Base-by-base conservation (phyloP, 2,797 vertebrate genomes). In the Anguilla megastoma region DNA sequence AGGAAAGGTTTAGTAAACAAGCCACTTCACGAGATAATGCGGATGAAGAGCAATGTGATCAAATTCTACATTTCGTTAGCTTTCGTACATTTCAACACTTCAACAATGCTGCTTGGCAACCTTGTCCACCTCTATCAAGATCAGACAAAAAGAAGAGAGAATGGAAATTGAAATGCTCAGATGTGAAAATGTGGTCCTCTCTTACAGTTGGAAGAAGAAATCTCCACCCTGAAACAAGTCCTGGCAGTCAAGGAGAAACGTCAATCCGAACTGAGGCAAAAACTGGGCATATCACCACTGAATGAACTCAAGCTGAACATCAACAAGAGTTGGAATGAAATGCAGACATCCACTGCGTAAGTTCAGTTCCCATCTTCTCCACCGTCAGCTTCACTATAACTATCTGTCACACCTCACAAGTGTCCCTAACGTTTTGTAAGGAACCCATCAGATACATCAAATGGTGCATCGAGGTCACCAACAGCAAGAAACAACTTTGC, bases 291-390 rank as follows among this genome's bases (percentile, higher is more conserved):
- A 93, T 96, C 92, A 69, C 93, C 98, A 89, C 95, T 99, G 92
- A 97, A 95, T 84, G 99, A 99, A 90, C 89, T 99, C 87, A 97
- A 94, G 88, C 97, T 96, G 94, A 99, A 99, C 94, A 96, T 99
- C 74, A 98, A 96, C 95, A 96, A 93, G 93, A 95, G 98, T 95
- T 99, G 98, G 98, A 96, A 97, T 0, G 98, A 99, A 89, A 92
- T 99, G 97, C 98, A 99, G 95, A 97, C 95, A 84, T 97, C 97
- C 50, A 94, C 95, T 0, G 98, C 97, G 99, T 99, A 90, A 98
- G 99, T 98, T 89, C 36, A 85, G 56, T 66, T 27, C 4, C n/a
- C 2, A 2, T 74, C 69, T 12, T 41, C 16, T 24, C 14, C 76
- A 45, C 7, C 36, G 45, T 45, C 41, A 45, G n/a, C 63, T 24